Conservation (phyloP, 2,113 vertebrate species). For the Pelmatolapia mariae region DNA sequence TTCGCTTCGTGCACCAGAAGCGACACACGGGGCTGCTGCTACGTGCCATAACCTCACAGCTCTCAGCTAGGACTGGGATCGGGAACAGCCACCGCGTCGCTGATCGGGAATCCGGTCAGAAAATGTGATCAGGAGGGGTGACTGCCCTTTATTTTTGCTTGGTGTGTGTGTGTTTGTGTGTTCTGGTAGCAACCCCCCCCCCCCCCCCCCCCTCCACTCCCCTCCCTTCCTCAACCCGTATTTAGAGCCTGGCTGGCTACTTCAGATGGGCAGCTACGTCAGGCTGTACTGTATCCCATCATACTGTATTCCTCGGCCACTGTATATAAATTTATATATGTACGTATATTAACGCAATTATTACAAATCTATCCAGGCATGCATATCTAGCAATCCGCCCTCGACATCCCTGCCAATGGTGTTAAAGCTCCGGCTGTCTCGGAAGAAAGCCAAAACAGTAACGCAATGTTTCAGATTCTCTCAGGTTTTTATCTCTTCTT, state of each 20-base stretch:
- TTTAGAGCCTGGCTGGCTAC: conserved; percentile 61
- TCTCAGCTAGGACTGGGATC: conserved; percentile 2
- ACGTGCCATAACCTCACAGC: conserved; percentile 22
- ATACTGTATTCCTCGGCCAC: background rate
- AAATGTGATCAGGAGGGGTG: conserved; percentile 19
- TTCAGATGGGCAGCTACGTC: conserved; percentile 65
- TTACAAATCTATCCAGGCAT: background rate
- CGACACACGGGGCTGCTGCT: conserved; percentile 35
- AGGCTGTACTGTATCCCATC: conserved; percentile 36
- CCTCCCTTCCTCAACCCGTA: conserved; percentile 33
- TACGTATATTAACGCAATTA: background rate
- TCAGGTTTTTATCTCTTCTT: background rate
- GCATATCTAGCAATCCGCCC: background rate
- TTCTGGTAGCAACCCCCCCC: conserved; percentile 5
- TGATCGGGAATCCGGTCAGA: conserved; percentile 7
- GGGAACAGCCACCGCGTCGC: conserved; percentile 10
- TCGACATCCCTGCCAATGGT: background rate
- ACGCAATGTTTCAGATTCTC: conserved; percentile 25
- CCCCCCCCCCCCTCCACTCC: background rate
- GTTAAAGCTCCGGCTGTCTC: background rate
- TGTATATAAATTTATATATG: background rate
- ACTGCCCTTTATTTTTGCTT: conserved; percentile 47
- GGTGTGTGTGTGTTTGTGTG: conserved; percentile 9
- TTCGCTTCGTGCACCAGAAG: conserved; percentile 53
- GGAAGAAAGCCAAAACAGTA: background rate